These are phyloP conservation scores for Byasa hedistus DNA, from an alignment of 2,888 invertebrate genomes.

Conservation along the genomic window DNA sequence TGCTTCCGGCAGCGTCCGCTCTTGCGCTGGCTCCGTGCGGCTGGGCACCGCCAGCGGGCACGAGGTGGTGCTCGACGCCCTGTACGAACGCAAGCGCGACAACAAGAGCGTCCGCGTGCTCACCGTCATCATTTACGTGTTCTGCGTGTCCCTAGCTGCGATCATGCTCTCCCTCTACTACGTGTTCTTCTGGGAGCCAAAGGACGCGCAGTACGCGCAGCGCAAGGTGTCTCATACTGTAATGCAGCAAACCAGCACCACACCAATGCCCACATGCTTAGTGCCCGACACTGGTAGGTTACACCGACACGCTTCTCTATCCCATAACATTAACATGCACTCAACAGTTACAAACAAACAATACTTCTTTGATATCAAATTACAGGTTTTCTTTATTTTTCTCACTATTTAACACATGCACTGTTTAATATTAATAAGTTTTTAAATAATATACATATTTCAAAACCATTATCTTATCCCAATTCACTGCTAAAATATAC, in stretches of 20 bases:
- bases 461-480: not conserved
- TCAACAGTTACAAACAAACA: constrained; percentile 29
- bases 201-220: constrained; percentile 75
- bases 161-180: constrained; percentile 96
- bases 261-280: constrained; percentile 79
- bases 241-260: constrained; percentile 76
- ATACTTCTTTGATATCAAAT: not conserved
- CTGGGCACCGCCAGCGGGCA: constrained; percentile 65
- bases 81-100: constrained; percentile 90
- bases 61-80: constrained; percentile 85
- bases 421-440: not conserved
- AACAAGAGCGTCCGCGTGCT: constrained; percentile 94
- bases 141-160: constrained; percentile 95
- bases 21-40: constrained; percentile 68
- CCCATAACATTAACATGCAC: constrained; percentile 32
- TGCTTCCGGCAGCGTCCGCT: constrained; percentile 78
- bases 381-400: not conserved
- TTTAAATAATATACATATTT: not conserved
- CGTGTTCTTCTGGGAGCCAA: constrained; percentile 95
- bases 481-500: not conserved
- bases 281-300: constrained; percentile 78
- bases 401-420: not conserved
- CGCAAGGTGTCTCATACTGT: constrained; percentile 76
- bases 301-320: constrained; percentile 63
- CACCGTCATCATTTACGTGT: constrained; percentile 95